Evolutionary conservation across 2,113 vertebrate species (phyloP), one percentile per base, ranked within the genome.

Genomic region (Tursiops truncatus): DNA sequence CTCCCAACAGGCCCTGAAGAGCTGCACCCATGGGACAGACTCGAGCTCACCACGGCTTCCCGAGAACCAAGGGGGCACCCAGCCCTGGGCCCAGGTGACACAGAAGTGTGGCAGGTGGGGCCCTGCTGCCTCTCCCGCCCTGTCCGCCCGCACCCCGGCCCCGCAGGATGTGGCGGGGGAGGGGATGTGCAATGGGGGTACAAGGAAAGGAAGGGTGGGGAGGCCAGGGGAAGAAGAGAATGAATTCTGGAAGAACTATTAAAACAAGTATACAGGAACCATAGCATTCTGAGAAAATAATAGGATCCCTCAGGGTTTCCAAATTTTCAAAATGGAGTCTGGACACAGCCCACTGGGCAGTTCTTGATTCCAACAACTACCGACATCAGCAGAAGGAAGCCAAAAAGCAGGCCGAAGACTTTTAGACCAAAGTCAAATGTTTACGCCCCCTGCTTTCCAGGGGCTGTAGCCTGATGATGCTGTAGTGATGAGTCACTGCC

Each of bases 401-500:
- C 71, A 95, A 89, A 96, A 97, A 76, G 68, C 68, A 92, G 31
- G 84, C 88, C 96, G 85, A 23, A 74, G 81, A 71, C 47, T 31
- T 63, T 84, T 38, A 89, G 79, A 77, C 63, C 23, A 71, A 88
- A 96, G 50, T 53, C 26, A 41, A 4, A 65, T 96, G 94, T 86
- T 47, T 82, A 70, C 26, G 63, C n/a, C 33, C 65, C 20, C 11
- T 70, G 53, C 67, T 90, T 58, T 89, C 25, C n/a, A 23, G 60
- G 60, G 36, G n/a, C 60, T 38, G 8, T 12, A 56, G 82, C 23
- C 62, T 95, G 36, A 67, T 17, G 31, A 65, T 4, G 38, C 33
- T 36, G 14, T 65, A 7, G 50, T 3, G 11, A 33, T 70, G 84
- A 93, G 60, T 94, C 89, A 76, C 1, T 62, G 58, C 28, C 23